These are phyloP conservation scores for Euplexia lucipara DNA, from an alignment of 2,888 invertebrate species.

Conservation along the genomic window DNA sequence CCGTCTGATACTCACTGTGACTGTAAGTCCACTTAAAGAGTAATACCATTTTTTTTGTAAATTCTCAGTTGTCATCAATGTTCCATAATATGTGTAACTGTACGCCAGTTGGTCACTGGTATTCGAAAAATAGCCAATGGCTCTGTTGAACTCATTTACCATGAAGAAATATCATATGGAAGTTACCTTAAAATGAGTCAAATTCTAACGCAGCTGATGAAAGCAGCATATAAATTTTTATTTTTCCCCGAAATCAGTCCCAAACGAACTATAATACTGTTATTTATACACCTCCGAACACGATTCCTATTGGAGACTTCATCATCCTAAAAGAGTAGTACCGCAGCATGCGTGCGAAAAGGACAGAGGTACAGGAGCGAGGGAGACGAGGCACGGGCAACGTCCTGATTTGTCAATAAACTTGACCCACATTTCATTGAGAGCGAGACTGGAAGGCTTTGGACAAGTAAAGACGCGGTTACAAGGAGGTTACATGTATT, in stretches of 20 bases:
- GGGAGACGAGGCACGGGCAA: conserved; percentile 78
- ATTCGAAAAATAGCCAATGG: too few species aligned
- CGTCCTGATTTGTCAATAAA: conserved; percentile 90
- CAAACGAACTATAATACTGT: conserved; percentile 47
- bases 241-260: conserved; percentile 28
- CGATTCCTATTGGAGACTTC: conserved; percentile 50
- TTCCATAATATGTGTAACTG: too few species aligned
- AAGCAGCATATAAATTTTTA: background rate
- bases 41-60: too few species aligned
- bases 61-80: too few species aligned
- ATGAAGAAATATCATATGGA: too few species aligned
- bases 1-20: too few species aligned
- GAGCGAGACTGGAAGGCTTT: conserved; percentile 78
- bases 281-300: conserved; percentile 50
- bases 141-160: too few species aligned
- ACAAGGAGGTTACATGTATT: conserved; percentile 44
- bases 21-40: too few species aligned
- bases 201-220: conserved; percentile 21
- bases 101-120: too few species aligned
- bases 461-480: conserved; percentile 67
- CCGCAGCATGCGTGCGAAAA: conserved; percentile 60
- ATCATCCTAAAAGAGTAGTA: conserved; percentile 45
- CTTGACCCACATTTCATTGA: conserved; percentile 90
- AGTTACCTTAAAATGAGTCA: too few species aligned
- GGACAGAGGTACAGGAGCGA: conserved; percentile 56